Base-by-base conservation (phyloP, 1,140 invertebrate genomes). In the Carcinoscorpius rotundicauda region DNA sequence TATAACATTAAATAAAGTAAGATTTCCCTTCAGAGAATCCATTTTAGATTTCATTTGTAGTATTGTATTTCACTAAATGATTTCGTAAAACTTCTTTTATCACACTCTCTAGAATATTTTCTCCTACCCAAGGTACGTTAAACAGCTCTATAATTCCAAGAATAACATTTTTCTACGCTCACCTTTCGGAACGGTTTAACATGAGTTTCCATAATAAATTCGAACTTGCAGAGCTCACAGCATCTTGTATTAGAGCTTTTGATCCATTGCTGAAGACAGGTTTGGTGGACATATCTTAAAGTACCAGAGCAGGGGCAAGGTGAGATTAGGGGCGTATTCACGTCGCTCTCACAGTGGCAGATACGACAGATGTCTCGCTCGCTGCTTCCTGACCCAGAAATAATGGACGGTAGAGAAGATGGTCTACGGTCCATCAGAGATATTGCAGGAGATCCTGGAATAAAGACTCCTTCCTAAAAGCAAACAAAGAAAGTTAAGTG, bases 201-300 rank as follows among this genome's bases (percentile, higher is more conserved):
- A 82, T 94, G 96, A 57, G 91, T 89, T 75, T 94, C 91, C 88
- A 97, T 93, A 71, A 93, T 89, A 78, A 96, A 97, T 72, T 91
- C 88, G 78, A 93, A 96, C 82, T 94, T 93, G 82, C 94, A 98
- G 60, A 98, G 81, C 82, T 98, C 94, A 81, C 94, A 98, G 63
- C 87, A 86, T 76, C 88, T 86, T 61, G 88, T 95, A 74, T 96
- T 91, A 4, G 92, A 93, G 66, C 91, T 91, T 70, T 94, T 94
- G 72, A 98, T 86, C 94, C 94, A 98, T 77, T 96, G 92, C 77
- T 97, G 93, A 63, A 97, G 82, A 77, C 93, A 97, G 58, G 85
- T 83, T 76, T 96, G 93, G 78, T 97, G 93, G 9, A 97, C 92
- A 80, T 88, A 97, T 73, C 92, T 86, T 70, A 97, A 78, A 76